Evolutionary conservation across 2,888 invertebrate species (phyloP).

Genomic region (Brenthis hecate): DNA sequence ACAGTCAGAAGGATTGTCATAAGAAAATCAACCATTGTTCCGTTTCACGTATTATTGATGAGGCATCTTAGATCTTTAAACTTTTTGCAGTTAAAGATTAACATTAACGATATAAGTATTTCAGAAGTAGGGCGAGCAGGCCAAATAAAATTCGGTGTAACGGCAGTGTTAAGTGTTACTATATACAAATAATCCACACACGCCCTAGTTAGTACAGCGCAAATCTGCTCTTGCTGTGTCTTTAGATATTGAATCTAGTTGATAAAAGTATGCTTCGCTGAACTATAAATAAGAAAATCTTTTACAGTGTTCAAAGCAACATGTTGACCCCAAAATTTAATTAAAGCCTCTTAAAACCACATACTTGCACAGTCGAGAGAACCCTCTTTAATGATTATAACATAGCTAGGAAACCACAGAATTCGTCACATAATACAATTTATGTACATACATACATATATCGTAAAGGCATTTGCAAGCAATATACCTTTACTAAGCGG

Average conservation of each 20-base stretch:
- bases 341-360: constrained; percentile 30
- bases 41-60: no score
- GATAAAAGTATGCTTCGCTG: background rate
- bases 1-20: no score
- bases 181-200: background rate
- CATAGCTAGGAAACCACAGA: constrained; percentile 23
- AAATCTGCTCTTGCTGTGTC: no score
- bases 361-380: constrained; percentile 23
- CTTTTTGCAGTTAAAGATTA: no score
- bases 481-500: no score
- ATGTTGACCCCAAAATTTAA: constrained; percentile 35
- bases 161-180: no score
- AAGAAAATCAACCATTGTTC: no score
- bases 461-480: background rate
- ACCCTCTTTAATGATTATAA: constrained; percentile 29
- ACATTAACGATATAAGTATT: no score
- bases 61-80: no score
- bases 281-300: constrained; percentile 19
- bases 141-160: no score
- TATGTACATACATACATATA: constrained; percentile 3
- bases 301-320: constrained; percentile 29
- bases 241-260: background rate
- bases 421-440: constrained; percentile 13
- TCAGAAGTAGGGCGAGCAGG: no score
- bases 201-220: no score